Conservation (phyloP, 2,888 invertebrate genomes). For the Axea sp. region DNA sequence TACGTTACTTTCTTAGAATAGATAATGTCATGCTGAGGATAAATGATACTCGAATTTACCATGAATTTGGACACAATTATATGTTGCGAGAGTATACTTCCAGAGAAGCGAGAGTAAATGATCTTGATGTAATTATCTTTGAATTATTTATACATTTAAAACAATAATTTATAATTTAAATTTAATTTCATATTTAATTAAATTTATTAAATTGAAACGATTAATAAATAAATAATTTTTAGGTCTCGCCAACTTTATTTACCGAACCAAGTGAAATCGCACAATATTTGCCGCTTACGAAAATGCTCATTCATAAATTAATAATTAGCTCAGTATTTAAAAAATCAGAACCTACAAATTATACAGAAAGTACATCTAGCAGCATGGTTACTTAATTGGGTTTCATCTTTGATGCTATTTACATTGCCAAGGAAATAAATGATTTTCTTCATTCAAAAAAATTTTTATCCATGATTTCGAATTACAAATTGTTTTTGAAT, state of each 20-base stretch:
- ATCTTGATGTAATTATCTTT: conserved; percentile 82
- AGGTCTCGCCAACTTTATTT: conserved; percentile 83
- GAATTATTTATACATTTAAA: no score
- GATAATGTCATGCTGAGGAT: conserved; percentile 94
- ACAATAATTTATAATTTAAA: no score
- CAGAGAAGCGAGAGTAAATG: conserved; percentile 86
- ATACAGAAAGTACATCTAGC: conserved; percentile 17
- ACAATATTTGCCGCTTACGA: conserved; percentile 83
- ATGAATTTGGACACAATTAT: conserved; percentile 87
- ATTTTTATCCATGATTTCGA: no score
- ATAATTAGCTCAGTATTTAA: conserved; percentile 63
- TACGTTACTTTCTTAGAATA: conserved; percentile 95
- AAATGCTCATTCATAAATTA: conserved; percentile 79
- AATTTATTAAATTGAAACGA: no score
- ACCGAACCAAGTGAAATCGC: conserved; percentile 86
- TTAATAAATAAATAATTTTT: conserved; percentile 44
- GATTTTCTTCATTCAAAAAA: background rate
- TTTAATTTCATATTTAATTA: no score
- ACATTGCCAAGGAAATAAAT: conserved; percentile 1
- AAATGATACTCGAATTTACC: conserved; percentile 93
- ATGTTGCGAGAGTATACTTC: conserved; percentile 91
- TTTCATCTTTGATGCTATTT: no score
- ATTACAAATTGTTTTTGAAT: no score
- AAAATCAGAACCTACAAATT: conserved; percentile 1
- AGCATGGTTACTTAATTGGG: conserved; percentile 53